Evolutionary conservation across 2,797 vertebrate genomes (phyloP).

Genomic region (Acanthis flammea): DNA sequence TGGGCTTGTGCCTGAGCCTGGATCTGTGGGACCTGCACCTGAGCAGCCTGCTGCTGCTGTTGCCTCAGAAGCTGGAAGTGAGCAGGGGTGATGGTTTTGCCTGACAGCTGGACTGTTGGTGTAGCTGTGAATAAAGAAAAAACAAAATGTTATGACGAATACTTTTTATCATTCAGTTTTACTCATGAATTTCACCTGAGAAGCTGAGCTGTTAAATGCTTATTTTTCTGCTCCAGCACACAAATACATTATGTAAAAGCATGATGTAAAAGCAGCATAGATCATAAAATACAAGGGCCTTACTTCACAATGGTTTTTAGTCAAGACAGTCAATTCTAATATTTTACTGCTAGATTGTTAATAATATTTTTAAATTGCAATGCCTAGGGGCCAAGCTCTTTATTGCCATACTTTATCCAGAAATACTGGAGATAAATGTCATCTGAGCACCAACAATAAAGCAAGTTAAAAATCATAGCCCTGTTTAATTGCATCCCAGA

Average conservation of each 20-base stretch:
- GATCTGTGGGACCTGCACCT: conserved; percentile 81
- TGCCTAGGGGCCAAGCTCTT: neutral
- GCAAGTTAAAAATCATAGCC: neutral
- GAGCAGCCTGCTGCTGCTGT: conserved; percentile 83
- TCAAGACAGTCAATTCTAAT: neutral
- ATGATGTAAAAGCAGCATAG: neutral
- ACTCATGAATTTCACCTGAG: neutral
- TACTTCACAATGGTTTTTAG: neutral
- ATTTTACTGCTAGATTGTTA: neutral
- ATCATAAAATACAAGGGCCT: neutral
- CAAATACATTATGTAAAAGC: neutral
- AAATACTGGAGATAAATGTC: neutral
- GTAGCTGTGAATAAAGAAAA: conserved; percentile 25
- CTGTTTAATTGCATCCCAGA: neutral
- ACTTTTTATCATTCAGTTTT: neutral
- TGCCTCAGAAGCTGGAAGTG: conserved; percentile 79
- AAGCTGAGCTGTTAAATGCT: neutral
- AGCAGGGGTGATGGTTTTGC: conserved; percentile 80
- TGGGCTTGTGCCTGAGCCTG: conserved; percentile 78
- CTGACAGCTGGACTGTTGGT: conserved; percentile 79
- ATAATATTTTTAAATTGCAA: neutral
- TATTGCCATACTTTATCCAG: neutral
- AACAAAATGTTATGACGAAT: neutral
- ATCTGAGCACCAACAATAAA: neutral
- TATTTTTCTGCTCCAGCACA: neutral